Base-by-base conservation (phyloP, 2,888 invertebrate genomes). In the Acronicta alni region DNA sequence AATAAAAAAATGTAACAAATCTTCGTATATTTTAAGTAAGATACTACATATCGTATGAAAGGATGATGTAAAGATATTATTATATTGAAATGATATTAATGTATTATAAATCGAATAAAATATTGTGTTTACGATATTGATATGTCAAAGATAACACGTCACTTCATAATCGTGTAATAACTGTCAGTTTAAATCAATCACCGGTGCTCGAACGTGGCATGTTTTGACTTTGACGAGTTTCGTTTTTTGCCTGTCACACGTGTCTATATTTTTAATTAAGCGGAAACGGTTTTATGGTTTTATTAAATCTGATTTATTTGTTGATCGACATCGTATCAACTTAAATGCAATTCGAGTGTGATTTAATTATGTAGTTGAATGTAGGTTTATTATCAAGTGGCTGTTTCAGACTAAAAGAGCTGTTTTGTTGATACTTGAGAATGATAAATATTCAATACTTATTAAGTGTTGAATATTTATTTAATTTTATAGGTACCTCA, bases 101-200 rank as follows among this genome's bases (percentile, higher is more conserved):
- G 12, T 30, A 12, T 51, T 59, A 55, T 66, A 72, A 70, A 57
- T 75, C 65, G 55, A 74, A 80, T 78, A 79, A 75, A 77, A 67
- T 64, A 72, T 62, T 57, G 64, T 77, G 66, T 79, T 84, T 80
- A 83, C 71, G 80, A 75, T 74, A 80, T 77, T 79, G 80, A 77
- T 72, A 74, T 67, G 70, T 83, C 75, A 75, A 61, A 69, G 67
- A 65, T 70, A 66, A 67, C 46, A 67, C 52, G 69, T 63, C 57
- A 68, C 64, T 49, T 72, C 67, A 73, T 75, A 77, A 76, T 73
- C 82, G 62, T 52, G 74, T 75, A 76, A 80, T 83, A 84, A 75
- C 70, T 81, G 84, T 84, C 83, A 68, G 62, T 67, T 77, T 81
- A 81, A 81, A 85, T 85, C 78, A 84, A 80, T 84, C 81, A 77